phyloP scores from a whole-genome alignment of 1,140 invertebrate species.

The Heliothis virescens region DNA sequence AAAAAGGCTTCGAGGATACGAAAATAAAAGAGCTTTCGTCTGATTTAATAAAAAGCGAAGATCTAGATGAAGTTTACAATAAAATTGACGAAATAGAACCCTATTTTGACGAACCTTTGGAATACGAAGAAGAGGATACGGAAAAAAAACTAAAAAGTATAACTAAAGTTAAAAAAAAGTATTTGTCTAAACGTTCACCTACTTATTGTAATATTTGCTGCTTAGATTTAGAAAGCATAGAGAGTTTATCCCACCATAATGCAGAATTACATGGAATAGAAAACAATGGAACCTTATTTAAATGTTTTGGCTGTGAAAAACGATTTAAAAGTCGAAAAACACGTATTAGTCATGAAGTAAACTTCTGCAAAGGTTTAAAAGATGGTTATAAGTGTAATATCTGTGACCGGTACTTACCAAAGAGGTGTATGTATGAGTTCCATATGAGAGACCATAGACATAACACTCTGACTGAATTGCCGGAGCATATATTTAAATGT shows the following conservation, averaged over 20 bases:
- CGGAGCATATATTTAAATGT: slow-evolving; percentile 75
- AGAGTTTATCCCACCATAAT: slow-evolving; percentile 67
- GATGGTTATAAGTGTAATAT: slow-evolving; percentile 74
- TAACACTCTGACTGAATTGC: slow-evolving; percentile 60
- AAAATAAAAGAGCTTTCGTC: slow-evolving; percentile 5
- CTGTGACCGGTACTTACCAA: slow-evolving; percentile 69
- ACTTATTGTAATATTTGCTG: slow-evolving; percentile 75
- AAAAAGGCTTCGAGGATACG: slow-evolving; percentile 35
- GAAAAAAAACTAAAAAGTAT: slow-evolving; percentile 47
- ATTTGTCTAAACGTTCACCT: slow-evolving; percentile 62
- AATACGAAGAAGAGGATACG: slow-evolving; percentile 25
- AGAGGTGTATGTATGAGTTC: slow-evolving; percentile 67
- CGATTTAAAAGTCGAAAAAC: slow-evolving; percentile 68
- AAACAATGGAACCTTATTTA: slow-evolving; percentile 61
- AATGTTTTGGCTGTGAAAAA: slow-evolving; percentile 79
- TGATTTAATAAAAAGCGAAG: slow-evolving; percentile 48
- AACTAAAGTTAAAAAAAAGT: slow-evolving; percentile 56
- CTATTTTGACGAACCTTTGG: slow-evolving; percentile 39
- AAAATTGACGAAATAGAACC: slow-evolving; percentile 39
- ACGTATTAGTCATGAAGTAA: slow-evolving; percentile 68
- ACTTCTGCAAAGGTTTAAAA: slow-evolving; percentile 76
- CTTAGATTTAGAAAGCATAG: slow-evolving; percentile 60
- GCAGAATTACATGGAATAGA: slow-evolving; percentile 70
- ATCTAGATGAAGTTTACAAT: slow-evolving; percentile 52
- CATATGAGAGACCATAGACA: slow-evolving; percentile 73